A percentile compares a stretch with the other conserved stretches of the same genome.
Conservation (phyloP, 2,797 vertebrate genomes). For the Poliocrania exsul region DNA sequence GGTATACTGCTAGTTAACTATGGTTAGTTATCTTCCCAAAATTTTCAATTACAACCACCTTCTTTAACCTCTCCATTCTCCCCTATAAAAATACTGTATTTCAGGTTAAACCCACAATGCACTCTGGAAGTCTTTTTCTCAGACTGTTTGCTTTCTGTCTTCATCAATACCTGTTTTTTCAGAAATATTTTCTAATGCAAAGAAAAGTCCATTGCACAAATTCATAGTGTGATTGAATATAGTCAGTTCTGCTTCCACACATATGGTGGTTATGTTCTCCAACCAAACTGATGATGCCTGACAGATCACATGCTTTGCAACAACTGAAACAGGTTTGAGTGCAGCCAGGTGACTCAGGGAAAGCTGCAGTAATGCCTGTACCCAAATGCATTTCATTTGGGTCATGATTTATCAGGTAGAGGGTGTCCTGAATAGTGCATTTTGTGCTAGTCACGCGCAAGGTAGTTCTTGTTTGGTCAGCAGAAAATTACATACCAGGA, state of each 20-base stretch:
- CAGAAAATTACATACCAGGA: not conserved
- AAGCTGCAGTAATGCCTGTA: not conserved
- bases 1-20: not conserved
- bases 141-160: not conserved
- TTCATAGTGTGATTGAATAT: not conserved
- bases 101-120: not conserved
- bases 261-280: not conserved
- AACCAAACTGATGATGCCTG: not conserved
- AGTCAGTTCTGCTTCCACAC: not conserved
- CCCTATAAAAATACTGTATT: not conserved
- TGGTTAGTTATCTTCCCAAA: not conserved
- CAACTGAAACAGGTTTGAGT: not conserved
- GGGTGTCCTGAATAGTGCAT: not conserved
- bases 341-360: not conserved
- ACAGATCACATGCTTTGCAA: not conserved
- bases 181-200: not conserved
- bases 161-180: not conserved
- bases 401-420: not conserved
- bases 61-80: not conserved
- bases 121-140: not conserved
- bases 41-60: not conserved
- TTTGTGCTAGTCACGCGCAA: not conserved
- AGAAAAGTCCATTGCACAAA: not conserved
- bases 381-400: not conserved
- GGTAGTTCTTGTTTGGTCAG: not conserved